These are phyloP conservation scores for Dryobates pubescens DNA, from an alignment of 2,797 vertebrate genomes.

Conservation along the genomic window DNA sequence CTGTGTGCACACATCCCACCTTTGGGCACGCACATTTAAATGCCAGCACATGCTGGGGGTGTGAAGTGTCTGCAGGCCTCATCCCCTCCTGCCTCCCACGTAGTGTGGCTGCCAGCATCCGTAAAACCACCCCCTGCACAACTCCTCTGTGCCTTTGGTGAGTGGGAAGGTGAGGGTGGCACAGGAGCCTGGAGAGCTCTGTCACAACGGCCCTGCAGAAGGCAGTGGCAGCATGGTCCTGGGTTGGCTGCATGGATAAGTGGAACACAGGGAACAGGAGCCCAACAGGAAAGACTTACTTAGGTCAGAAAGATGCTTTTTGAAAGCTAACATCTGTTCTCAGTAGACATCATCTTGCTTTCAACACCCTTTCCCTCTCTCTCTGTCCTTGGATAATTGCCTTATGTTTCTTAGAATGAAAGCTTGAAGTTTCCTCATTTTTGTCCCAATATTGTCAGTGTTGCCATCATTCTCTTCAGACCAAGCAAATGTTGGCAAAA, in stretches of 20 bases:
- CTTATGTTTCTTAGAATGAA: background rate
- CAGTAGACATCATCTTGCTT: background rate
- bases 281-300: background rate
- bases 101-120: background rate
- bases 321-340: background rate
- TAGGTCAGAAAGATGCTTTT: background rate
- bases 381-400: background rate
- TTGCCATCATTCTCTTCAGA: background rate
- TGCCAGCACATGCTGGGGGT: accelerated
- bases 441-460: background rate
- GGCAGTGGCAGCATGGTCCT: accelerated
- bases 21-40: background rate
- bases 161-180: background rate
- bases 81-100: background rate
- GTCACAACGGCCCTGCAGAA: accelerated
- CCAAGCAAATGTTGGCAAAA: background rate
- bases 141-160: background rate
- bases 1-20: no score
- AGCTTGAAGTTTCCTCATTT: background rate
- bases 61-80: background rate
- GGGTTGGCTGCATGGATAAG: background rate
- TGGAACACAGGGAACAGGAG: background rate
- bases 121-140: background rate
- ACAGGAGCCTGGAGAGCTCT: background rate
- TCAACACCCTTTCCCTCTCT: background rate